Percentiles rank a stretch among this genome's conserved stretches.
Evolutionary conservation across 2,113 vertebrate genomes (phyloP).

Genomic region (Speoplatyrhinus poulsoni): DNA sequence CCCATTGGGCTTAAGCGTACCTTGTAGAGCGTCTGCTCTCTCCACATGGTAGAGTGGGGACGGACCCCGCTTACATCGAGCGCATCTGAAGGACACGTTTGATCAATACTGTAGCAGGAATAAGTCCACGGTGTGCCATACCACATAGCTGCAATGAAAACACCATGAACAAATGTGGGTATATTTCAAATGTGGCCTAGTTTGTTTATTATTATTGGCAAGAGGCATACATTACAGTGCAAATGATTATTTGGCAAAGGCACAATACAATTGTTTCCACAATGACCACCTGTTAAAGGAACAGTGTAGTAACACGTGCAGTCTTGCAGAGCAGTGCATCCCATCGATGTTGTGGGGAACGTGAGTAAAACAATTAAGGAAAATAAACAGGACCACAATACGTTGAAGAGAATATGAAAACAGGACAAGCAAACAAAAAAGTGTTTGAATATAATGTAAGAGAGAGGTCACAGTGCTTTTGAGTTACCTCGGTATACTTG

Average conservation of each 20-base stretch:
- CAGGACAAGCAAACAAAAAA: constrained; percentile 2
- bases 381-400: background rate
- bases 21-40: too few relatives aligned
- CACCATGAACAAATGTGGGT: constrained; percentile 29
- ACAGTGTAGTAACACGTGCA: constrained; percentile 64
- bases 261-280: constrained; percentile 74
- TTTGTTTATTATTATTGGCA: constrained; percentile 71
- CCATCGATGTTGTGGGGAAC: constrained; percentile 44
- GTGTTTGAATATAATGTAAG: constrained; percentile 23
- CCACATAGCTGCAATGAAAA: too few relatives aligned
- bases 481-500: background rate
- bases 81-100: background rate
- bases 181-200: constrained; percentile 68
- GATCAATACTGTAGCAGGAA: background rate
- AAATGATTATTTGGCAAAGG: constrained; percentile 82
- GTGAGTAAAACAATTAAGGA: constrained; percentile 6
- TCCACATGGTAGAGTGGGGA: too few relatives aligned
- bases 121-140: too few relatives aligned
- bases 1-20: too few relatives aligned
- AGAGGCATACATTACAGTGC: constrained; percentile 82
- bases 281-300: constrained; percentile 52
- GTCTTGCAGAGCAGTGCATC: constrained; percentile 72
- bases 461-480: constrained; percentile 46
- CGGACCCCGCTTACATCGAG: too few relatives aligned
- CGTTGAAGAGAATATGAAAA: constrained; percentile 20